These are phyloP conservation scores for Leucoma salicis DNA, from an alignment of 2,888 invertebrate genomes.

Conservation along the genomic window DNA sequence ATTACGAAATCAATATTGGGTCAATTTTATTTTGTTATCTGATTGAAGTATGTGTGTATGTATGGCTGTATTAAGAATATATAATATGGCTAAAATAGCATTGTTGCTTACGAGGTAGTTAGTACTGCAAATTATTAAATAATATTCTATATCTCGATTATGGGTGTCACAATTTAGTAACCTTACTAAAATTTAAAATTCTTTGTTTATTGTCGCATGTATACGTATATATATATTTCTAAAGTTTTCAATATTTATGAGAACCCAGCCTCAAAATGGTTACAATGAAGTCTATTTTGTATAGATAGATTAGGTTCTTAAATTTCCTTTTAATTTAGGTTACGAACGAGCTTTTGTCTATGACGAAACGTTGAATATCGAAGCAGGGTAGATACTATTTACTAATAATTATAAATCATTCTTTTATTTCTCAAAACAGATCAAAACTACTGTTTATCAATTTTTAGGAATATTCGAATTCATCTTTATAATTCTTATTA, in stretches of 20 bases:
- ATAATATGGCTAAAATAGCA: too few species aligned
- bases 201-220: too few species aligned
- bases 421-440: neutral
- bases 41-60: too few species aligned
- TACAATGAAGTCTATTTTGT: neutral
- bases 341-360: constrained; percentile 16
- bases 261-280: neutral
- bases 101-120: too few species aligned
- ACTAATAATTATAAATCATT: constrained; percentile 20
- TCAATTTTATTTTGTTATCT: too few species aligned
- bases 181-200: too few species aligned
- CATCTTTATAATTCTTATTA: neutral
- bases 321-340: constrained; percentile 16
- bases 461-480: neutral
- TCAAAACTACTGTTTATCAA: neutral
- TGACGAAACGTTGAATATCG: constrained; percentile 15
- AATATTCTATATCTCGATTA: too few species aligned
- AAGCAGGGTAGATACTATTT: constrained; percentile 29
- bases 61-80: too few species aligned
- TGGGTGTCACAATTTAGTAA: too few species aligned
- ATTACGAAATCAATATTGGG: too few species aligned
- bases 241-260: neutral
- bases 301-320: constrained; percentile 10
- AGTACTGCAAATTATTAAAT: too few species aligned
- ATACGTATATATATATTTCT: neutral